These are phyloP conservation scores for Boloria euphrosyne DNA, from an alignment of 2,888 invertebrate species.

Conservation along the genomic window DNA sequence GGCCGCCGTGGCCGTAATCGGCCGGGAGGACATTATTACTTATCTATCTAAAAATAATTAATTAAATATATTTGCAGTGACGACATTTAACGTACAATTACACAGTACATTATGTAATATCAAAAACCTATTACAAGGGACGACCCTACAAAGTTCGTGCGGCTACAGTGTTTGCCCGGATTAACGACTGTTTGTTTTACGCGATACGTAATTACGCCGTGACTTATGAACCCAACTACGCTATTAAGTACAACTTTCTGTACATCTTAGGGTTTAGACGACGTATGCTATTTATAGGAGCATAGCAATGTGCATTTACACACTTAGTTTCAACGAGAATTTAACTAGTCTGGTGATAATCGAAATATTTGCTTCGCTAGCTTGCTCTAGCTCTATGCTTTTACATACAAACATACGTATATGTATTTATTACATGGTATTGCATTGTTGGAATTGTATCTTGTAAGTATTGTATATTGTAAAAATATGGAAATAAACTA, in stretches of 20 bases:
- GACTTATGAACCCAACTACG: conserved; percentile 41
- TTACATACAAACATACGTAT: too few species aligned
- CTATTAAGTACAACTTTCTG: conserved; percentile 34
- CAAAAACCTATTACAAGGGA: conserved; percentile 35
- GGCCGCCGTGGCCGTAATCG: too few species aligned
- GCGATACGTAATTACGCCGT: conserved; percentile 42
- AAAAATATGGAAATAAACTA: too few species aligned
- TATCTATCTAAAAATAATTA: conserved; percentile 1
- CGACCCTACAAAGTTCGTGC: conserved; percentile 36
- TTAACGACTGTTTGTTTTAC: conserved; percentile 45
- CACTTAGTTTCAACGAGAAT: conserved; percentile 5
- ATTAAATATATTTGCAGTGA: not conserved
- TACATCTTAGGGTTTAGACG: conserved; percentile 28
- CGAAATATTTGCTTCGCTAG: not conserved
- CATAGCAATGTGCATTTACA: conserved; percentile 13
- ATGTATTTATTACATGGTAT: too few species aligned
- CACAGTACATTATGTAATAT: conserved; percentile 28
- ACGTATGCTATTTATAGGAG: not conserved
- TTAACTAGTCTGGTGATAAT: not conserved
- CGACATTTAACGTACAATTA: conserved; percentile 6
- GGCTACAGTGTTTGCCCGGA: conserved; percentile 42
- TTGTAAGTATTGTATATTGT: too few species aligned
- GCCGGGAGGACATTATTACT: too few species aligned
- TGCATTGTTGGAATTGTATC: too few species aligned
- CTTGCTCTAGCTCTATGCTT: too few species aligned